A percentile compares a stretch with the other conserved stretches of the same genome.
These are phyloP conservation scores for Napeogenes sylphis DNA, from an alignment of 2,888 invertebrate species.

Conservation along the genomic window DNA sequence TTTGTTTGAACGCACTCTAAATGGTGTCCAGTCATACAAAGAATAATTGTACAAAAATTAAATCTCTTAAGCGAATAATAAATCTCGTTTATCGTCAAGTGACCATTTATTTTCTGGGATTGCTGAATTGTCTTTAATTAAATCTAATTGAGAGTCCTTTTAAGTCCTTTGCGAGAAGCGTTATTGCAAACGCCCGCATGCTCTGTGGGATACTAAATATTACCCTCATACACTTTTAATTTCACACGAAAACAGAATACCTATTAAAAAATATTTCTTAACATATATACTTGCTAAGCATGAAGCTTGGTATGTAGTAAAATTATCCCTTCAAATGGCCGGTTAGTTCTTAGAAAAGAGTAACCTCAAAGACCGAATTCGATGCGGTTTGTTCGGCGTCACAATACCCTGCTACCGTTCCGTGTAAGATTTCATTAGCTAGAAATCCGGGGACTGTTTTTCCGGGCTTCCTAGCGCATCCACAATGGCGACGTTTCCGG, in stretches of 20 bases:
- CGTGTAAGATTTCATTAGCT: slow-evolving; percentile 72
- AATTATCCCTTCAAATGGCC: slow-evolving; percentile 47
- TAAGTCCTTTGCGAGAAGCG: slow-evolving; percentile 56
- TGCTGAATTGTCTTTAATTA: slow-evolving; percentile 77
- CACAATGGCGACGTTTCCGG: slow-evolving; percentile 76
- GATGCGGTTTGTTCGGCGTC: slow-evolving; percentile 42
- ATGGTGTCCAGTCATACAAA: background rate
- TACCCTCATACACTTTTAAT: slow-evolving; percentile 54
- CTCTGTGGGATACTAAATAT: slow-evolving; percentile 46
- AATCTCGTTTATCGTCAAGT: slow-evolving; percentile 70
- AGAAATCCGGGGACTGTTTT: slow-evolving; percentile 73
- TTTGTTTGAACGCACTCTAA: too few species aligned
- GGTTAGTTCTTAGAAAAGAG: slow-evolving; percentile 53
- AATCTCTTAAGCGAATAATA: slow-evolving; percentile 52
- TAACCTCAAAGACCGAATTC: slow-evolving; percentile 34
- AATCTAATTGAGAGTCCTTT: slow-evolving; percentile 73
- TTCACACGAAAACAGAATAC: slow-evolving; percentile 30
- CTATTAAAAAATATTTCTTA: background rate
- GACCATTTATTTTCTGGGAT: slow-evolving; percentile 66
- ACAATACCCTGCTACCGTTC: slow-evolving; percentile 52
- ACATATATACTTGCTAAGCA: background rate
- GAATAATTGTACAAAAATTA: slow-evolving; percentile 33
- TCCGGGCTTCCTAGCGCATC: slow-evolving; percentile 73
- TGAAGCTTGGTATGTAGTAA: slow-evolving; percentile 38
- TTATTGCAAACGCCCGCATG: slow-evolving; percentile 72